These are phyloP conservation scores for Anastrepha ludens DNA, from an alignment of 1,140 invertebrate species.

Conservation along the genomic window DNA sequence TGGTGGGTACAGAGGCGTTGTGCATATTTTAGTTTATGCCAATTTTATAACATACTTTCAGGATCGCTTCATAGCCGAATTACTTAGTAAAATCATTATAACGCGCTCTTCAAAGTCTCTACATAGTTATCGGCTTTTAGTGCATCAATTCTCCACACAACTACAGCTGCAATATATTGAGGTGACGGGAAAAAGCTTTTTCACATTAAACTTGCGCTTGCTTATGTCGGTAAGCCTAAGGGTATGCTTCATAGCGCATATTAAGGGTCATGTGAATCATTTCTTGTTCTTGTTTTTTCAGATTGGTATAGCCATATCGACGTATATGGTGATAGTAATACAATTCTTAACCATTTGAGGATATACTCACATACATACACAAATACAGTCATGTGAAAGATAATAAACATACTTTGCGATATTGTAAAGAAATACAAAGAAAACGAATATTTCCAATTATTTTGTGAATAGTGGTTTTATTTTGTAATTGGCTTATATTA, in stretches of 20 bases:
- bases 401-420: background rate
- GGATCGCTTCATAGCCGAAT: background rate
- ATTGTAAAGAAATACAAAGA: no score
- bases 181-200: background rate
- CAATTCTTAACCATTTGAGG: conserved; percentile 14
- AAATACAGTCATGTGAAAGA: background rate
- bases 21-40: no score
- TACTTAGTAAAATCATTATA: background rate
- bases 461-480: no score
- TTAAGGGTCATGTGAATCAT: background rate
- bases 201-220: background rate
- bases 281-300: background rate
- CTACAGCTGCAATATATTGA: background rate
- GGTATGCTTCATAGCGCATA: background rate
- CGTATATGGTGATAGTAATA: conserved; percentile 17
- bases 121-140: background rate
- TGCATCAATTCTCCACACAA: conserved; percentile 9
- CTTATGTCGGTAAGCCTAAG: conserved; percentile 45
- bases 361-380: background rate
- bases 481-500: no score
- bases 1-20: background rate
- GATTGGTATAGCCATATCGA: background rate
- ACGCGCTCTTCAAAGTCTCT: background rate
- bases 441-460: no score
- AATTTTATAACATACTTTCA: background rate